Base-by-base conservation (phyloP, 2,797 vertebrate genomes). In the Orestias chungarensis region DNA sequence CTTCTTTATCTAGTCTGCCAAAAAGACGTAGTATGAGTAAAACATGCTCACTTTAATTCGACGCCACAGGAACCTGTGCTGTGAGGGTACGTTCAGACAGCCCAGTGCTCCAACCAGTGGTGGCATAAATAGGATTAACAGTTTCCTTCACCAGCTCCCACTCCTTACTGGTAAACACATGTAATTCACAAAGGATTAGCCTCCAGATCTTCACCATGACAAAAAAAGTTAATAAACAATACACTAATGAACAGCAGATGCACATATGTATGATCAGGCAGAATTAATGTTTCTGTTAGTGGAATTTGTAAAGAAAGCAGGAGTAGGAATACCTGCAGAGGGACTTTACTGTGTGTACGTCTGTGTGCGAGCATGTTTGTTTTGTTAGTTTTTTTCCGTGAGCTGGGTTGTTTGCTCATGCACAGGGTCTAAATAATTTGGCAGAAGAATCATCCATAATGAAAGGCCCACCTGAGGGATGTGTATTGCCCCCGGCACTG, bases 401-500 rank as follows among this genome's bases (percentile, higher is more conserved):
- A 38, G 78, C 50, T 55, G 71, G 76, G 83, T 76, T 78, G 76
- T 83, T 81, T 79, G 59, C 78, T 81, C 25, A 79, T 87, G 85
- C 84, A 82, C 85, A 86, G 82, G 82, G 89, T 92, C 87, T 95
- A 94, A 94, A 95, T 94, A 91, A 95, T 95, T 94, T 94, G 93
- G 92, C 92, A 87, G 93, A 92, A 92, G 92, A 93, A 95, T 94
- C 94, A 95, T 95, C 92, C 88, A 95, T 95, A 94, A 95, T 95
- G 93, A 95, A 95, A 93, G 81, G 88, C 92, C 91, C 90, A 95
- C 93, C 93, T 92, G 92, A 92, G 93, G 93, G 93, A 91, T 93
- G 91, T 94, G 94, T 94, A 93, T 94, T 64, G 94, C 94, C 93
- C 91, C 89, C 76, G 94, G 94, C 94, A 79, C 74, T 93, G 91